Conservation (phyloP, 2,888 invertebrate species). For the Cacoxenus indagator region DNA sequence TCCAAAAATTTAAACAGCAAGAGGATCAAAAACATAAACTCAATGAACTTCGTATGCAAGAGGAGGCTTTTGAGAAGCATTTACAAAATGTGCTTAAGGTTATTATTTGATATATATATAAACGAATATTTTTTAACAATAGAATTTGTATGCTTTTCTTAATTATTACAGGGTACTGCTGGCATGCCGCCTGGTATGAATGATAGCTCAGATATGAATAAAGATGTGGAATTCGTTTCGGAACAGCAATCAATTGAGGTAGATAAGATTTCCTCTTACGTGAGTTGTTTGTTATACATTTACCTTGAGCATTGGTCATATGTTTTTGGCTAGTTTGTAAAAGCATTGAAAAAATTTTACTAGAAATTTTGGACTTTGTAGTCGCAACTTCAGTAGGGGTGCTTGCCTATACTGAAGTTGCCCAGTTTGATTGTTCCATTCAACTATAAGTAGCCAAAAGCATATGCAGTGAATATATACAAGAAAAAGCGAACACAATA, state of each 20-base stretch:
- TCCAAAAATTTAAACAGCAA: slow-evolving; percentile 73
- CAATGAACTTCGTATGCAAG: slow-evolving; percentile 80
- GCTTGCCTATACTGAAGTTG: no score
- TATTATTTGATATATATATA: slow-evolving; percentile 24
- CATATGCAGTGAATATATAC: slow-evolving; percentile 19
- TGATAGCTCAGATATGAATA: slow-evolving; percentile 71
- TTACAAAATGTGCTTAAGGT: slow-evolving; percentile 81
- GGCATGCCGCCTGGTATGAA: slow-evolving; percentile 69
- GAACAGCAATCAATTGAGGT: slow-evolving; percentile 73
- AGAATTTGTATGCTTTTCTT: background rate
- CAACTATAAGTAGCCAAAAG: slow-evolving; percentile 12
- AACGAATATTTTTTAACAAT: background rate
- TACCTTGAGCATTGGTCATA: background rate
- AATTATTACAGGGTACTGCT: slow-evolving; percentile 67
- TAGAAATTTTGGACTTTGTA: background rate
- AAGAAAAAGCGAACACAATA: slow-evolving; percentile 35
- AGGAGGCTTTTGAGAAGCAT: slow-evolving; percentile 83
- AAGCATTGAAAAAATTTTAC: background rate
- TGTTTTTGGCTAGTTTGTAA: background rate
- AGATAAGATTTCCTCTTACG: slow-evolving; percentile 31
- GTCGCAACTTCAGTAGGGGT: no score
- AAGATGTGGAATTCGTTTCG: slow-evolving; percentile 77
- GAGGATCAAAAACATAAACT: slow-evolving; percentile 78
- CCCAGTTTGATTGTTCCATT: no score
- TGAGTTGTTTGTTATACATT: background rate